Conservation (phyloP, 2,113 vertebrate genomes). For the Prunella himalayana region DNA sequence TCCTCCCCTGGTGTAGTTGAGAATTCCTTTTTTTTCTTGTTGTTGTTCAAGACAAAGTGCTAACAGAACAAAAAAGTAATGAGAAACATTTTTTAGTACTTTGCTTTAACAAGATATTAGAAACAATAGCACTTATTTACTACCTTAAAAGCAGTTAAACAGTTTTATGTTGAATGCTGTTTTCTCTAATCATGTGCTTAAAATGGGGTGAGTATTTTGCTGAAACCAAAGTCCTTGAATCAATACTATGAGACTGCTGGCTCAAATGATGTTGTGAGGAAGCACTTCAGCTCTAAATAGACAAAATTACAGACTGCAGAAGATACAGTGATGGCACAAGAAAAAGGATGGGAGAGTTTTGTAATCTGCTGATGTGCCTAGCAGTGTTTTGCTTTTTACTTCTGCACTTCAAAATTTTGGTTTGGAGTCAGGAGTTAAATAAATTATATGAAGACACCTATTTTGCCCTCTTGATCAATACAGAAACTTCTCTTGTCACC, state of each 20-base stretch:
- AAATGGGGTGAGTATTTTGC: neutral
- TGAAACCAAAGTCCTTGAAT: neutral
- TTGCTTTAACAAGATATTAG: neutral
- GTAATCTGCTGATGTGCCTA: neutral
- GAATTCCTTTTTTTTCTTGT: neutral
- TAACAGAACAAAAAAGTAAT: neutral
- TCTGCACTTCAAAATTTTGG: neutral
- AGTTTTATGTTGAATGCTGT: neutral
- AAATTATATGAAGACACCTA: neutral
- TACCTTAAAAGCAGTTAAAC: neutral
- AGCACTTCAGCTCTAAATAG: neutral
- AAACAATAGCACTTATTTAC: neutral
- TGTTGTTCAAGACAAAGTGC: neutral
- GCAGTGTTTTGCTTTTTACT: neutral
- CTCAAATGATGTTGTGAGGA: neutral
- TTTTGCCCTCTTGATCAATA: neutral
- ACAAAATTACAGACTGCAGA: neutral
- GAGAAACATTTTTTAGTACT: neutral
- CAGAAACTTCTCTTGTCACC: neutral
- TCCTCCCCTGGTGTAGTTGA: neutral
- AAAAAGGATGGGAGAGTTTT: neutral
- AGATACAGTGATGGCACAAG: neutral
- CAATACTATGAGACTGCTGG: neutral
- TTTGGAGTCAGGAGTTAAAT: neutral
- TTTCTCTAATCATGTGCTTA: neutral